Evolutionary conservation across 1,140 invertebrate genomes (phyloP).

Genomic region (Chymomyza costata): DNA sequence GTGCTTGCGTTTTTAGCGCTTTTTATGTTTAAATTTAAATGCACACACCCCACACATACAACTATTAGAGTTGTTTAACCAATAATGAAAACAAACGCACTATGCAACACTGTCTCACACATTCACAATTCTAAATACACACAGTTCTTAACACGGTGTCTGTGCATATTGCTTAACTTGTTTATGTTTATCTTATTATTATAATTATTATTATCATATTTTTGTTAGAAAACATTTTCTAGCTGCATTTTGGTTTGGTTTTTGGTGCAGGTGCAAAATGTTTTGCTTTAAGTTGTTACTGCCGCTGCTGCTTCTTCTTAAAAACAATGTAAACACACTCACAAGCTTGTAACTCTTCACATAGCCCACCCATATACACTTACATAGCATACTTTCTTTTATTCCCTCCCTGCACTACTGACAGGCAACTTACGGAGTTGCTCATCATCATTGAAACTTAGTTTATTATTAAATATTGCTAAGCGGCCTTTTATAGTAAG

Average conservation of each 20-base stretch:
- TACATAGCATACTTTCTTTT: conserved; percentile 26
- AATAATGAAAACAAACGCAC: conserved; percentile 2
- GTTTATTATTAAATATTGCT: conserved; percentile 53
- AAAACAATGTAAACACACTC: conserved; percentile 4
- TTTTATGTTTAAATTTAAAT: conserved; percentile 60
- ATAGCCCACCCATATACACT: conserved; percentile 9
- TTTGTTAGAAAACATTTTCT: conserved; percentile 49
- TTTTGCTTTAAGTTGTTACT: conserved; percentile 36
- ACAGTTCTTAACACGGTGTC: conserved; percentile 38
- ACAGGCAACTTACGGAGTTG: conserved; percentile 50
- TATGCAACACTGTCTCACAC: conserved; percentile 6
- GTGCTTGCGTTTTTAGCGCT: conserved; percentile 62
- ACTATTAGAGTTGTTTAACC: neutral
- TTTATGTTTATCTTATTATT: conserved; percentile 15
- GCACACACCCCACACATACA: conserved; percentile 48
- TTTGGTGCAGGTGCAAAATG: conserved; percentile 47
- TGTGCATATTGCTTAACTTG: conserved; percentile 51
- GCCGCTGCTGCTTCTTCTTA: conserved; percentile 23
- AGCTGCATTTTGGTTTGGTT: conserved; percentile 59
- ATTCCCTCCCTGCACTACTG: conserved; percentile 36
- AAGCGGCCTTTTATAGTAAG: conserved; percentile 46
- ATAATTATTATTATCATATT: conserved; percentile 30
- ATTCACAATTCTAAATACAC: conserved; percentile 6
- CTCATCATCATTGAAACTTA: conserved; percentile 69
- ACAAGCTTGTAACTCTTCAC: too few relatives aligned